phyloP scores from a whole-genome alignment of 2,797 vertebrate genomes.

The Paratrypauchen microcephalus region DNA sequence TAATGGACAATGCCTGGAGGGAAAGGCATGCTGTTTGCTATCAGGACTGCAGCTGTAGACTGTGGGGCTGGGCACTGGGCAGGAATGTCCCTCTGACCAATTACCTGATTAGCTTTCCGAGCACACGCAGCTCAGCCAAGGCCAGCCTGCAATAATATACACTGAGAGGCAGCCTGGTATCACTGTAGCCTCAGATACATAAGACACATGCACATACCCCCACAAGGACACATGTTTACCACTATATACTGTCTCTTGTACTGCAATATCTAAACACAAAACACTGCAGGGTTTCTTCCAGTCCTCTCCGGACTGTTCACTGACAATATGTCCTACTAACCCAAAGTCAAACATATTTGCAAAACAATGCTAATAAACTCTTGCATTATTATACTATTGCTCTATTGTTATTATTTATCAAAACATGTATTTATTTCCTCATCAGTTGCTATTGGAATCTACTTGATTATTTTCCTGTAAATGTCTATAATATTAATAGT shows the following conservation, averaged over 20 bases:
- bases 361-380: not conserved
- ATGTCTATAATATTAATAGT: not conserved
- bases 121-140: constrained; percentile 53
- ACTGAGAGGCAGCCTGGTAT: constrained; percentile 9
- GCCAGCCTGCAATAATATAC: constrained; percentile 36
- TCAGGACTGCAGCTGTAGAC: constrained; percentile 43
- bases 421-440: not conserved
- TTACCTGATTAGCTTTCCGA: constrained; percentile 71
- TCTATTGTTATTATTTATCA: not conserved
- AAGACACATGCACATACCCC: constrained; percentile 12
- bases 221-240: constrained; percentile 24
- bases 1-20: not conserved
- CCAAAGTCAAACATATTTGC: not conserved
- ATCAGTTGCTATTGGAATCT: not conserved
- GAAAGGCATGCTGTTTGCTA: constrained; percentile 32
- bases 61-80: constrained; percentile 34
- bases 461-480: not conserved
- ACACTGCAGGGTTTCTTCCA: not conserved
- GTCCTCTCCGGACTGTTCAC: not conserved
- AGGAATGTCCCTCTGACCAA: constrained; percentile 67
- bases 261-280: not conserved
- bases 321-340: not conserved
- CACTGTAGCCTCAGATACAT: constrained; percentile 15
- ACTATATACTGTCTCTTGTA: not conserved
- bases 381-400: not conserved